Percentiles rank a stretch among this genome's conserved stretches.
These are phyloP conservation scores for Leuciscus idus DNA, from an alignment of 2,113 vertebrate species.

Conservation along the genomic window DNA sequence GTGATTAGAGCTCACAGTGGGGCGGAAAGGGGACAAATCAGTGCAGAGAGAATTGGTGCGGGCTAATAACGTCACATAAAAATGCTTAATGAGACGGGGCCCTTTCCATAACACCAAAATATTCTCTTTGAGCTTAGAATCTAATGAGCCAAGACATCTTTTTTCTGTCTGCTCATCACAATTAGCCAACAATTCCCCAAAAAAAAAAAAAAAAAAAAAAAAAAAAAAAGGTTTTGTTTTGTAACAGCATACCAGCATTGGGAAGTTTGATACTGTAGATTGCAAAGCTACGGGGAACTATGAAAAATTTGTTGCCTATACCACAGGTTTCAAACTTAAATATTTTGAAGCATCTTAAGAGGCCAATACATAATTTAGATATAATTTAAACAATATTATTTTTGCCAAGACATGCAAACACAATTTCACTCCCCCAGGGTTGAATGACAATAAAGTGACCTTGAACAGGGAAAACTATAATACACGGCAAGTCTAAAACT, in stretches of 20 bases:
- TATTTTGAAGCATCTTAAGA: background rate
- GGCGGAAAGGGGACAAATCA: conserved; percentile 24
- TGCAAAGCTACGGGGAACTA: background rate
- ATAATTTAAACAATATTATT: background rate
- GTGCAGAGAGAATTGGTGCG: conserved; percentile 25
- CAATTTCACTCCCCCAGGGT: no score
- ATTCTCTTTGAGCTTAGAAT: conserved; percentile 30
- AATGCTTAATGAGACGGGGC: conserved; percentile 32
- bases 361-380: background rate
- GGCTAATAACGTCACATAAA: conserved; percentile 29
- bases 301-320: background rate
- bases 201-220: background rate
- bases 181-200: conserved; percentile 24
- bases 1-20: conserved; percentile 27
- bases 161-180: conserved; percentile 23
- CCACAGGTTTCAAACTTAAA: background rate
- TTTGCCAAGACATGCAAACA: no score
- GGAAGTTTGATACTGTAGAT: background rate
- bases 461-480: background rate
- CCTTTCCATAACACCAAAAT: conserved; percentile 24
- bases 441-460: no score
- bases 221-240: conserved; percentile 17
- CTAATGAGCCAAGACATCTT: conserved; percentile 30
- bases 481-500: background rate
- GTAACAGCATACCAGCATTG: background rate